Evolutionary conservation across 92 coral and sea anemone genomes (phyloP).

Genomic region (Epizoanthus illoricatus): DNA sequence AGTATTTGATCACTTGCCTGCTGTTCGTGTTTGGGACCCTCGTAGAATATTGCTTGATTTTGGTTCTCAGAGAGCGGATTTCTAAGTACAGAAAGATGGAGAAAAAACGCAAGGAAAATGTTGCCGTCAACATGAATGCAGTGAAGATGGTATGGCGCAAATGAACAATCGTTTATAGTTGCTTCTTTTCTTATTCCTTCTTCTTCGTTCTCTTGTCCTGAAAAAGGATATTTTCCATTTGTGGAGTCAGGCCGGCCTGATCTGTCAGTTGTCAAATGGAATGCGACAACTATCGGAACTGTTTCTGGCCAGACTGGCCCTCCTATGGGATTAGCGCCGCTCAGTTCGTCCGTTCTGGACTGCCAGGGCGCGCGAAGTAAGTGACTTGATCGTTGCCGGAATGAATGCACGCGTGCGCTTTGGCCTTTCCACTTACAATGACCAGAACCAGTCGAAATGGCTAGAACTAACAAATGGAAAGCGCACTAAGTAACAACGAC

Average conservation of each 20-base stretch:
- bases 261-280: too few species aligned
- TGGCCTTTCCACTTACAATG: too few species aligned
- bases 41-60: constrained; percentile 50
- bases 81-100: constrained; percentile 1
- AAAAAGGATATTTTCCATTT: not conserved
- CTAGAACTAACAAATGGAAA: too few species aligned
- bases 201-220: not conserved
- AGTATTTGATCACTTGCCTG: constrained; percentile 48
- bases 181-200: not conserved
- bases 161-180: not conserved
- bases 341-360: too few species aligned
- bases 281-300: too few species aligned
- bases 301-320: too few species aligned
- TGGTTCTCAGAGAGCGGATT: constrained; percentile 30
- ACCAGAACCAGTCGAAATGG: too few species aligned
- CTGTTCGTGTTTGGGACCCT: constrained; percentile 52
- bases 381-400: too few species aligned
- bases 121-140: not conserved
- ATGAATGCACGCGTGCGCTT: too few species aligned
- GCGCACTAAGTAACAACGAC: too few species aligned
- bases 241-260: not conserved
- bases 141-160: constrained; percentile 2
- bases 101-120: not conserved
- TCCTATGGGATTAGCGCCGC: too few species aligned
- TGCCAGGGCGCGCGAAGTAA: too few species aligned